phyloP scores from a whole-genome alignment of 2,113 vertebrate genomes.

The Chrysochloris asiatica region DNA sequence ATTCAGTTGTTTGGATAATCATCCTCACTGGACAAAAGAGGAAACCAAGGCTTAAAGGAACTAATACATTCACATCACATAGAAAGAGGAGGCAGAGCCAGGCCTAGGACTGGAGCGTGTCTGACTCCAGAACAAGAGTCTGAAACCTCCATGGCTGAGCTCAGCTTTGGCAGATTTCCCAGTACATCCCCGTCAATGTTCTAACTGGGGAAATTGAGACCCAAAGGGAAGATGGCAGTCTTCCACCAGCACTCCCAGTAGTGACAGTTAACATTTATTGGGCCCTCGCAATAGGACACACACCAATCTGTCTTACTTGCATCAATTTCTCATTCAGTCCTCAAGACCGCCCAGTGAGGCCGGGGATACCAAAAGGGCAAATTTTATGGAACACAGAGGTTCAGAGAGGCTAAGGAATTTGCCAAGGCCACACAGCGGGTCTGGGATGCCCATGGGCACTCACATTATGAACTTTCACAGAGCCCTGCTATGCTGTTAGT shows the following conservation, averaged over 20 bases:
- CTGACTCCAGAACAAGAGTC: background rate
- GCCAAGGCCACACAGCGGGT: conserved; percentile 7
- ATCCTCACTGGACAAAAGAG: background rate
- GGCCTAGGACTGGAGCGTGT: background rate
- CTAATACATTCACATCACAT: background rate
- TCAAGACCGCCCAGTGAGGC: background rate
- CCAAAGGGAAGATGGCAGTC: background rate
- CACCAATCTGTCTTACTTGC: background rate
- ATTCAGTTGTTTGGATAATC: background rate
- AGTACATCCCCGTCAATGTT: background rate
- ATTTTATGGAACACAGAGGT: background rate
- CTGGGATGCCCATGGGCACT: background rate
- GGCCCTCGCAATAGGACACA: background rate
- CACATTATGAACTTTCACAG: no score
- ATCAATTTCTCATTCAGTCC: background rate
- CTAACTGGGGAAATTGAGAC: background rate
- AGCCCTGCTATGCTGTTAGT: background rate
- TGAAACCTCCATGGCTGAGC: background rate
- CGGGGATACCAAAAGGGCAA: background rate
- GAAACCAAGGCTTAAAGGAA: background rate
- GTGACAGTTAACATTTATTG: background rate
- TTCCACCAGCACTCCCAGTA: background rate
- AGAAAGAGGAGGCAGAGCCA: background rate
- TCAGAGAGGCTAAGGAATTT: background rate
- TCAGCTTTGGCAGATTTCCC: background rate